A percentile compares a stretch with the other conserved stretches of the same genome.
These are phyloP conservation scores for Podarcis raffonei DNA, from an alignment of 2,113 vertebrate species.

Conservation along the genomic window DNA sequence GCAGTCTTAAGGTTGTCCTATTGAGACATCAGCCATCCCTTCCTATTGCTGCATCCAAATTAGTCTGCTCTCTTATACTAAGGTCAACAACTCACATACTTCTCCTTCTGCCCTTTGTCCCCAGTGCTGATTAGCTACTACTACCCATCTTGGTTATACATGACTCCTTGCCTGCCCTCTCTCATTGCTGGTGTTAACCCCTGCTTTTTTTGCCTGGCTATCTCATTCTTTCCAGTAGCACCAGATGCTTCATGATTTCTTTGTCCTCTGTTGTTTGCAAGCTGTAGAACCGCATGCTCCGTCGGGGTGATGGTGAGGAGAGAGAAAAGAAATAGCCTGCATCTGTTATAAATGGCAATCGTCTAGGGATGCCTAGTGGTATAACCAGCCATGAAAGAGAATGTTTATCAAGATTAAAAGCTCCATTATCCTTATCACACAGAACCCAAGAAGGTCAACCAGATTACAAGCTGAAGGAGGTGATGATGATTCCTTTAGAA, in stretches of 20 bases:
- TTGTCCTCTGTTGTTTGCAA: not conserved
- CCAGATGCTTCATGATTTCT: not conserved
- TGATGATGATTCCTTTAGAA: constrained; percentile 20
- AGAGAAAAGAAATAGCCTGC: not conserved
- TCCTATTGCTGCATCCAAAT: not conserved
- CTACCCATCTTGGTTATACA: not conserved
- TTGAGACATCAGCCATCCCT: not conserved
- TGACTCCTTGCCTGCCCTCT: not conserved
- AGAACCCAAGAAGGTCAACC: constrained; percentile 16
- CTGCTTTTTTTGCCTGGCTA: not conserved
- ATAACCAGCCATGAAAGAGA: constrained; percentile 36
- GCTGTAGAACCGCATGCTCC: not conserved
- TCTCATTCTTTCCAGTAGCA: not conserved
- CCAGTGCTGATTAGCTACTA: not conserved
- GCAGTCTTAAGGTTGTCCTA: not conserved
- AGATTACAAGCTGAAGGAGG: not conserved
- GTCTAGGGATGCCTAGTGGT: not conserved
- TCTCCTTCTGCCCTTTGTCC: not conserved
- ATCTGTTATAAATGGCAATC: not conserved
- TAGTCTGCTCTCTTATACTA: not conserved
- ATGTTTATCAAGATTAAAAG: constrained; percentile 25
- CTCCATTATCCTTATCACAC: constrained; percentile 34
- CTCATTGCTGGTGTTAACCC: not conserved
- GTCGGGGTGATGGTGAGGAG: not conserved
- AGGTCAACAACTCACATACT: too few species aligned